Evolutionary conservation across 2,888 invertebrate genomes (phyloP), one percentile per base, ranked within the genome.

Genomic region (Tiliacea citrago): DNA sequence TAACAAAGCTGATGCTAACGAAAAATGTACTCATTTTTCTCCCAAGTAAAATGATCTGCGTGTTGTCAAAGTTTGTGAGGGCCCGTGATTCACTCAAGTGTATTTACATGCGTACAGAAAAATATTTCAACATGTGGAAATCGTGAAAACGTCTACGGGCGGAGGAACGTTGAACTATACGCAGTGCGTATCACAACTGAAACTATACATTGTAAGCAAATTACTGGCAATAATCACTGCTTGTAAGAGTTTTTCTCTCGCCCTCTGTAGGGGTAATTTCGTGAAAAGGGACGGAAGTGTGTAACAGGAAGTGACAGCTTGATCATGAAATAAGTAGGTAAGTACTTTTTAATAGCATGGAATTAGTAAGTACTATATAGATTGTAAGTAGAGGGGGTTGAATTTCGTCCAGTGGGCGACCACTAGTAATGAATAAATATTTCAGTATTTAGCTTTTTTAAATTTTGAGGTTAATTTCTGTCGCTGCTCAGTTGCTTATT

Each of bases 31-130:
- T 85, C 89, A 93, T 93, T 92, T 93, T 89, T 93, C 91, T 92
- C 83, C 86, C 81, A 89, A 89, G 92, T 92, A 92, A 93, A 93
- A 92, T 90, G 91, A 93, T 92, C 91, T 83, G 84, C 82, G 86
- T 92, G 91, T 92, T 93, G 92, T 92, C 89, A 90, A 91, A 93
- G 88, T 93, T 93, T 86, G 89, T 90, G 90, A 91, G 91, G 89
- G 85, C 86, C 81, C 83, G 89, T 90, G 91, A 92, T 90, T 93
- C 90, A 91, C 88, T 90, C 87, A 79, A 90, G 89, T 92, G 89
- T 93, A 91, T 93, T 92, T 92, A 90, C 91, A 90, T 91, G 88
- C 88, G 90, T 86, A 86, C 80, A 85, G 87, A 86, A 88, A 90
- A 90, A 90, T 91, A 89, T 92, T 92, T 90, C 90, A 75, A 76